Conservation (phyloP, 2,113 vertebrate species). For the Rhea pennata region DNA sequence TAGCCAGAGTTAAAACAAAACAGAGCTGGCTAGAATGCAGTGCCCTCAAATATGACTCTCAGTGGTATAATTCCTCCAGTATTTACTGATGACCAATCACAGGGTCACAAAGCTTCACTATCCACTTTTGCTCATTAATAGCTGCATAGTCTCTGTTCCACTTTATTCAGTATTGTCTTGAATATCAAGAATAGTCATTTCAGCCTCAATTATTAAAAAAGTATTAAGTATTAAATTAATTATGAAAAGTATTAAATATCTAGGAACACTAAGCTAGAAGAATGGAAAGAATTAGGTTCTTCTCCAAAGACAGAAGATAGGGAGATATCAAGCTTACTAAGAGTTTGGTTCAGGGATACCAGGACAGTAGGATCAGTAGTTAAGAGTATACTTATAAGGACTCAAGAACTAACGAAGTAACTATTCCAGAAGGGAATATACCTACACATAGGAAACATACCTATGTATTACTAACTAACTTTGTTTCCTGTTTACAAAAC, state of each 20-base stretch:
- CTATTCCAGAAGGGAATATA: background rate
- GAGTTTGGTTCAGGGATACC: background rate
- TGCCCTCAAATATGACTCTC: too few species aligned
- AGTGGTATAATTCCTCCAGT: rapidly evolving
- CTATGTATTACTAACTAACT: background rate
- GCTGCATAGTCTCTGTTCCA: background rate
- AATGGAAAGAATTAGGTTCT: background rate
- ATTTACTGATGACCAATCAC: background rate
- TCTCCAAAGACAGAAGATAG: background rate
- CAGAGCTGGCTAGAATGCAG: background rate
- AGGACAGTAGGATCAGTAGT: background rate
- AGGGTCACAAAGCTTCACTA: background rate
- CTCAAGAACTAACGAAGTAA: background rate
- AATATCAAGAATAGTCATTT: background rate
- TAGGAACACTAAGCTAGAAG: background rate
- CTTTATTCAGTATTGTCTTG: background rate
- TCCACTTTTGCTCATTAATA: rapidly evolving
- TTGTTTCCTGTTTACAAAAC: constrained; percentile 22
- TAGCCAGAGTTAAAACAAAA: background rate
- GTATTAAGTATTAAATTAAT: too few species aligned
- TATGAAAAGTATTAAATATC: background rate
- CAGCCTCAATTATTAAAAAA: background rate
- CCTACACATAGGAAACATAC: background rate
- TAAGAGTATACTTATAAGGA: background rate
- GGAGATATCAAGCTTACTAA: background rate